Base-by-base conservation (phyloP, 2,888 invertebrate genomes). In the Phanerotoma sp. region DNA sequence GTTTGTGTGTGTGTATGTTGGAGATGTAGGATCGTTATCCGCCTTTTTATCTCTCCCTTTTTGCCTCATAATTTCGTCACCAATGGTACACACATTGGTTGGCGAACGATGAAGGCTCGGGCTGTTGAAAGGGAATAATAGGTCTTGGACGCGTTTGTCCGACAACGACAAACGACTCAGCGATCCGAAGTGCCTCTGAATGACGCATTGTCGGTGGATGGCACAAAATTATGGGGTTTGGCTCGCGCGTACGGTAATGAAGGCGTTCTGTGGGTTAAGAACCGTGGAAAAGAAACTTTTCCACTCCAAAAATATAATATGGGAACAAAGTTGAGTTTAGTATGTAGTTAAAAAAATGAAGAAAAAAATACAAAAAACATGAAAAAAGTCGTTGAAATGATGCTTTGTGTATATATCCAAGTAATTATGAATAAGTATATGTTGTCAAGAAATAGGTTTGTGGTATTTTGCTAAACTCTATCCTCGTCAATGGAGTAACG, bases 201-300 rank as follows among this genome's bases (percentile, higher is more conserved):
- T 54, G 42, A 44, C 45, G 44, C 44, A 49, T 49, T 42, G 48
- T 54, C 44, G 49, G 30, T 38, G 41, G 48, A 54, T 54, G 54
- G 44, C 40, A 50, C 49, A 37, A 49, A 54, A 54, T 54, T 54
- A 54, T 32, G 25, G 48, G 35, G 35, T 45, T 37, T 33, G 44
- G 20, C 42, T 42, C 30, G 35, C 42, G 40, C 38, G 41, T 54
- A 33, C 28, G n/a, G 44, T 45, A 54, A 54, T 54, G 28, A 37
- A 28, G 49, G 54, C 38, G 45, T 54, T 32, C 38, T 37, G 44
- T 38, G 15, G 45, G 40, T 49, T 21, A 44, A 42, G 45, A 49
- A 44, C 38, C 37, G 20, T 48, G 20, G 41, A 40, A 25, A 41
- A 47, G 25, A 33, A 33, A 40, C 20, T 38, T 50, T 50, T 32